Conservation (phyloP, 2,797 vertebrate species). For the Morelia viridis region DNA sequence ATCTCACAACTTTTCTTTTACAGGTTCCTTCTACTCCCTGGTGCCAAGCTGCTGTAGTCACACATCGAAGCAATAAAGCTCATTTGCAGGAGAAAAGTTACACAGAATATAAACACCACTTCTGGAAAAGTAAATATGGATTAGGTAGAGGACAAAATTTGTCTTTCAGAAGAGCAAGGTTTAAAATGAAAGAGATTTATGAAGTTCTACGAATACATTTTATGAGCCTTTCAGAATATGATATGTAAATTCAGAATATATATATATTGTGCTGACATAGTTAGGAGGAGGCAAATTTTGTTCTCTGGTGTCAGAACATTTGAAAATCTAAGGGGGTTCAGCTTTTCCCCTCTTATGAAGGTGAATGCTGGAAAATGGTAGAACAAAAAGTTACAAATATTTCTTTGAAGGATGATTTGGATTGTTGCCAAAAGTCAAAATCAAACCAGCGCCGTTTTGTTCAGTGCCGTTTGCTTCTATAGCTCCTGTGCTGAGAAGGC, state of each 20-base stretch:
- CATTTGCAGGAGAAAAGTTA: conserved; percentile 19
- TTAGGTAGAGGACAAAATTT: conserved; percentile 32
- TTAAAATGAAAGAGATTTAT: conserved; percentile 41
- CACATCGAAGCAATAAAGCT: conserved; percentile 25
- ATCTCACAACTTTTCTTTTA: not conserved
- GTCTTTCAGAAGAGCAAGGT: conserved; percentile 33
- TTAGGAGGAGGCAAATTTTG: conserved; percentile 1
- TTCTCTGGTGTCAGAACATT: not conserved
- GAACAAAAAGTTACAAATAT: not conserved
- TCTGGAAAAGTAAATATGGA: conserved; percentile 29
- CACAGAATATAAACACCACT: conserved; percentile 30
- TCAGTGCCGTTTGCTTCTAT: not conserved
- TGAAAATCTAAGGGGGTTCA: not conserved
- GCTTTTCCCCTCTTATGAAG: not conserved
- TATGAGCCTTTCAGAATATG: conserved; percentile 28
- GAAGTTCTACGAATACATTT: conserved; percentile 21
- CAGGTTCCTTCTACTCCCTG: conserved; percentile 13
- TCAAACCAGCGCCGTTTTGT: not conserved
- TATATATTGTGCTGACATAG: conserved; percentile 14
- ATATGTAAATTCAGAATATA: not conserved
- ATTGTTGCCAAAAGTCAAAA: not conserved
- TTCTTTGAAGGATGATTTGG: not conserved
- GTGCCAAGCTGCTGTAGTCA: conserved; percentile 31
- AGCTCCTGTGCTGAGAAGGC: not conserved
- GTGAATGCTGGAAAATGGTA: not conserved